Evolutionary conservation across 2,797 vertebrate genomes (phyloP), one percentile per base, ranked within the genome.

Genomic region (Amblyraja radiata): DNA sequence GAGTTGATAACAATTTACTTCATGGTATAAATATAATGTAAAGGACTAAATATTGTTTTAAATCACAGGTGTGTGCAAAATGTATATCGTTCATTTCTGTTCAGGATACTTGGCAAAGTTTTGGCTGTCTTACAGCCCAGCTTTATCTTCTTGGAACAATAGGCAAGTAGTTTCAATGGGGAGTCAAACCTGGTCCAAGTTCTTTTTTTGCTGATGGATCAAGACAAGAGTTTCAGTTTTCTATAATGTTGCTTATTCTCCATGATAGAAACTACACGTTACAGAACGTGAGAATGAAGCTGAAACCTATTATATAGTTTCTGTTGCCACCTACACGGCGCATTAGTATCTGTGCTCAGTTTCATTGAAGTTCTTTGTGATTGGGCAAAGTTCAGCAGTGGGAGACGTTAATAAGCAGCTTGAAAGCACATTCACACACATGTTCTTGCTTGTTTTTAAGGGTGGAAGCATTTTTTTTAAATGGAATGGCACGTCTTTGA

Each of bases 371-470:
- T 39, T 92, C 71, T 46, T 91, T 74, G 71, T 28, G 90, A 92
- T 74, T 92, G 90, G 90, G 36, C 71, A 92, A 74, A 28, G 46
- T 92, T 54, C 32, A 92, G 25, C 71, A 74, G 90, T 92, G 90
- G 71, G 90, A 92, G 68, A 92, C 74, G 39, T 76, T 92, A 92
- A 92, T 76, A 92, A 92, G 90, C 68, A 94, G 93, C 94, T 46
- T 94, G 94, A 93, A 28, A 93, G 93, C 93, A 94, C 94, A 94
- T 0, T 94, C 76, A 94, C 94, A 93, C 94, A 84, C 95, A 95
- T 94, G 95, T 94, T 95, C 94, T 94, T 95, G 95, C 95, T 95
- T 95, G 95, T 94, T 78, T 65, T 18, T 0, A 94, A 94, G 93
- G 93, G 95, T 0, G 77, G 94, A 93, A 95, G 94, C 93, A 93